Evolutionary conservation across 1,140 invertebrate species (phyloP).

Genomic region (Andrena cerasifolii): DNA sequence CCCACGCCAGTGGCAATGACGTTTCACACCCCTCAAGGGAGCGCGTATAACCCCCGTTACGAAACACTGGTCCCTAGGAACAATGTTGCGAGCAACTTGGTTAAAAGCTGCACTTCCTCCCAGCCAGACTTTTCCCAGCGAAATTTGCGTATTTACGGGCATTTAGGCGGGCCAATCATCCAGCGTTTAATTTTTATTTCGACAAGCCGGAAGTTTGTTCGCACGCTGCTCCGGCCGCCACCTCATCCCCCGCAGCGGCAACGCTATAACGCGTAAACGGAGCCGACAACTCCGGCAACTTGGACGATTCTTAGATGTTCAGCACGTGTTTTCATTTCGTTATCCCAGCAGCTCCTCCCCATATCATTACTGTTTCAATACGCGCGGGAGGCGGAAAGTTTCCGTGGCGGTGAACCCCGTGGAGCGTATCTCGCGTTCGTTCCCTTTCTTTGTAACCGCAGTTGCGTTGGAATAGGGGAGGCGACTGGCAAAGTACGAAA

Average conservation of each 20-base stretch:
- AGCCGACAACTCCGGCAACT: conserved; percentile 40
- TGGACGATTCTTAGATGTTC: conserved; percentile 43
- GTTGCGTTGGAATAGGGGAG: conserved; percentile 1
- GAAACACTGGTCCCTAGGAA: neutral
- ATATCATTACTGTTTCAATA: conserved; percentile 67
- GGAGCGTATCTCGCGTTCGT: conserved; percentile 17
- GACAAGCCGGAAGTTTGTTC: neutral
- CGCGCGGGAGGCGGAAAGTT: conserved; percentile 56
- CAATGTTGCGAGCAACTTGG: neutral
- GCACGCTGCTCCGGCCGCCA: too few species aligned
- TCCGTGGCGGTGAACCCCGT: conserved; percentile 17
- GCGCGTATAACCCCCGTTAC: neutral
- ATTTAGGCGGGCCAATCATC: conserved; percentile 21
- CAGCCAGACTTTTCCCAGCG: neutral
- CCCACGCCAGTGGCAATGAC: neutral
- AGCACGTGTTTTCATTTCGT: conserved; percentile 64
- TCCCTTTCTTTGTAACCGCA: neutral
- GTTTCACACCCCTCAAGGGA: neutral
- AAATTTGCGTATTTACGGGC: conserved; percentile 14
- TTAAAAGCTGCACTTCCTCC: neutral
- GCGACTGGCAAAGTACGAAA: neutral
- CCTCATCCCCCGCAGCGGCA: conserved; percentile 38
- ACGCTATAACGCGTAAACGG: conserved; percentile 57
- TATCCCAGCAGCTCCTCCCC: conserved; percentile 49
- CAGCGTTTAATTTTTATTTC: conserved; percentile 28